phyloP scores from a whole-genome alignment of 2,797 vertebrate species.

The Manis javanica region DNA sequence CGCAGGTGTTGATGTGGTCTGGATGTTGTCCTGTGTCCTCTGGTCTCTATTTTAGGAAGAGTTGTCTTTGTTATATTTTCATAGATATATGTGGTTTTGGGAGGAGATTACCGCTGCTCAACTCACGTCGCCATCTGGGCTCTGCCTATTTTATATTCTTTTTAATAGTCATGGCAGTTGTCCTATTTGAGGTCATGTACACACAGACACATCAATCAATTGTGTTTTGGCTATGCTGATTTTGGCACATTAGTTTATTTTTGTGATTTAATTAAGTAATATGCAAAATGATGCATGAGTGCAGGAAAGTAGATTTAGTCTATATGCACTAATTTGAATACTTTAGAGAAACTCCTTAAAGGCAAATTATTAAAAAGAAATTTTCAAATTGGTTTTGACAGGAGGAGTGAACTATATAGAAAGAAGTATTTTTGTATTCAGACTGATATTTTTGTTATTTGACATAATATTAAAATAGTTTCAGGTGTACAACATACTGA shows the following conservation, averaged over 20 bases:
- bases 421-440: neutral
- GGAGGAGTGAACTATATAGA: neutral
- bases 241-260: constrained; percentile 24
- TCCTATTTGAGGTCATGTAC: neutral
- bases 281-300: constrained; percentile 6
- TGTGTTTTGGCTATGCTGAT: neutral
- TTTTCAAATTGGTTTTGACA: constrained; percentile 53
- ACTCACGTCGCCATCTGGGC: too few relatives aligned
- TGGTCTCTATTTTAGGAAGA: too few relatives aligned
- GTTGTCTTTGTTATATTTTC: too few relatives aligned
- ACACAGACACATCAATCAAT: neutral
- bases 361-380: constrained; percentile 45
- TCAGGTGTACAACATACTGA: too few relatives aligned
- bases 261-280: constrained; percentile 31
- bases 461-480: neutral
- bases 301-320: constrained; percentile 6
- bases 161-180: neutral
- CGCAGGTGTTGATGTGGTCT: too few relatives aligned
- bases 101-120: too few relatives aligned
- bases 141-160: too few relatives aligned
- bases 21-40: too few relatives aligned
- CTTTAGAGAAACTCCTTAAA: constrained; percentile 22
- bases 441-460: neutral
- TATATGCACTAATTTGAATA: neutral
- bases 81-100: too few relatives aligned